A percentile compares a stretch with the other conserved stretches of the same genome.
phyloP scores from a whole-genome alignment of 1,140 invertebrate species.

The Reticulitermes speratus region DNA sequence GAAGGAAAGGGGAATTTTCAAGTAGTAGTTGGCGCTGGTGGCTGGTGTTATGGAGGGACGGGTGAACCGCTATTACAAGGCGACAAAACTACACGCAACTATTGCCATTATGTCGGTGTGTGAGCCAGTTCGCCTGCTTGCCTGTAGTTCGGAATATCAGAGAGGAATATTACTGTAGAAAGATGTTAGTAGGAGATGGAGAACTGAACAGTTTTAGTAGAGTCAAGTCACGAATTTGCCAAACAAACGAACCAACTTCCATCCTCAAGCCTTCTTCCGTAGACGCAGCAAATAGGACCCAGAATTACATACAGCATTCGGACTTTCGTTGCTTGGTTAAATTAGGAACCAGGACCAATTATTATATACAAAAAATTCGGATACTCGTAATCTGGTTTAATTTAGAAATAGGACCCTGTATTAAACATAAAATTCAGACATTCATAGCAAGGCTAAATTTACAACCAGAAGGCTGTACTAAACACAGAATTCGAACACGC shows the following conservation, averaged over 20 bases:
- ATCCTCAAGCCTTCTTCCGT: background rate
- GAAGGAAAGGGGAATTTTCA: background rate
- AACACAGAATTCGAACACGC: no score
- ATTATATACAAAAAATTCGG: no score
- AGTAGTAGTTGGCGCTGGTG: background rate
- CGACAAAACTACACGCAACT: conserved; percentile 6
- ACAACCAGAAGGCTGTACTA: no score
- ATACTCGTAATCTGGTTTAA: no score
- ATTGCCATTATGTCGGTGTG: conserved; percentile 1
- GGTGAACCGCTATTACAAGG: background rate
- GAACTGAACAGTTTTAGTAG: background rate
- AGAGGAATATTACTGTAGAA: background rate
- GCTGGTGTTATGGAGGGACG: background rate
- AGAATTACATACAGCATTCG: background rate
- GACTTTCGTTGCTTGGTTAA: background rate
- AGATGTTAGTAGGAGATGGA: background rate
- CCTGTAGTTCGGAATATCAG: background rate
- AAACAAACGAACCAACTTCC: conserved; percentile 9
- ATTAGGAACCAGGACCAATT: background rate
- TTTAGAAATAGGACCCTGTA: no score
- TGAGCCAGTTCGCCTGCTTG: conserved; percentile 5
- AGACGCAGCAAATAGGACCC: background rate
- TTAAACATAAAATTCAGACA: no score
- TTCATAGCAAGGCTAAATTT: no score
- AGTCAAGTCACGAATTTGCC: conserved; percentile 14